Evolutionary conservation across 2,797 vertebrate species (phyloP), one percentile per base, ranked within the genome.

Genomic region (Pteronotus mesoamericanus): DNA sequence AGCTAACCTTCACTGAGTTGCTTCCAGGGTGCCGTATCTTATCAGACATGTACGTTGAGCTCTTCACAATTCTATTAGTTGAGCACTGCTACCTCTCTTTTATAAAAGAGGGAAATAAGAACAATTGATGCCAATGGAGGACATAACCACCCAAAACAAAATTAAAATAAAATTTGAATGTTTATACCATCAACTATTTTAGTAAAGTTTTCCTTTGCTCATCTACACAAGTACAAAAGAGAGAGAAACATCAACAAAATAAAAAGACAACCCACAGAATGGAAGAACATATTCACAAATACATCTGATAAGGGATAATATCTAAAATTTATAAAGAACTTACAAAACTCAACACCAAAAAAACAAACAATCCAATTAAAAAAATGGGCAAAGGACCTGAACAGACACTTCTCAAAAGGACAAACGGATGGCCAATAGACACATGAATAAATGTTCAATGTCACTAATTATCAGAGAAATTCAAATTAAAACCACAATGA

Each of bases 81-180:
- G 14, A 55, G 9, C 9, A 37, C 5, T 37, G 59, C n/a, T 59
- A 61, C 4, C 0, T 39, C 3, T 84, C 24, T 91, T 59, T 61
- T 39, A 61, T 8, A 15, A 77, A 59, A 89, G 29, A 34, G 14
- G 10, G 29, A 68, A 44, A 22, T 7, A 80, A 69, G 22, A 37
- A 83, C 7, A 26, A 71, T 0, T 87, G 22, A 44, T 48, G 46
- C 59, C 77, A 29, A 92, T 29, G 21, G 37, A 77, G 42, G 42
- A 74, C 15, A 61, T 26, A 48, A 42, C 24, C 19, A 93, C n/a
- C 51, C 53, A 26, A 51, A 82, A 93, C 42, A 59, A 61, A 69
- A 26, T 64, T 89, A 79, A 82, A 68, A 79, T 69, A 91, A 91
- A 91, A 44, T 32, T 0, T 83, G 59, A 85, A 55, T 72, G 44